phyloP scores from a whole-genome alignment of 2,113 vertebrate species.

The Mirza zaza region DNA sequence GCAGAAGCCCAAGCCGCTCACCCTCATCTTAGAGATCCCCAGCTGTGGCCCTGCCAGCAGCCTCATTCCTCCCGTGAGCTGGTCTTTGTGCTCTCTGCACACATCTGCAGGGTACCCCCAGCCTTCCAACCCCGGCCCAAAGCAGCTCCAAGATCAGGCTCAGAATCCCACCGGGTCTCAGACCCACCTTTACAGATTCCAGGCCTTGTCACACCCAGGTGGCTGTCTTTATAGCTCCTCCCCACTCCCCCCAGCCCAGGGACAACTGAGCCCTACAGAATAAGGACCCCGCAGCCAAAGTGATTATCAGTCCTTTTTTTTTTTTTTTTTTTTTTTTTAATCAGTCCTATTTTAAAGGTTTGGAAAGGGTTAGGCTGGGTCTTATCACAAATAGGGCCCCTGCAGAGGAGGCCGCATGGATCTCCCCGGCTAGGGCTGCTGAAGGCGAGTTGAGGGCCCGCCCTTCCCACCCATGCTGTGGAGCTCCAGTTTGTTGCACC shows the following conservation, averaged over 20 bases:
- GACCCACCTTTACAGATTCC: not conserved
- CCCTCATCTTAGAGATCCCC: not conserved
- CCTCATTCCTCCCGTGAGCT: not conserved
- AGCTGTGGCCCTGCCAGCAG: no score
- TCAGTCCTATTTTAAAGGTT: not conserved
- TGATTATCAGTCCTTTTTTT: not conserved
- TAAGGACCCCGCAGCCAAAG: not conserved
- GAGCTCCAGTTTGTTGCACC: not conserved
- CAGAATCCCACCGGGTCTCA: not conserved
- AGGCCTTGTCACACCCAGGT: not conserved
- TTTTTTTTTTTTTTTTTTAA: not conserved
- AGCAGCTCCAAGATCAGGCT: not conserved
- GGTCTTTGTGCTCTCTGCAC: not conserved
- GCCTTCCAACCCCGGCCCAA: not conserved
- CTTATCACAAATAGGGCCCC: not conserved
- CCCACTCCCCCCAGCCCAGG: not conserved
- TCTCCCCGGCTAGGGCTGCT: no score
- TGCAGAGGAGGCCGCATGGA: no score
- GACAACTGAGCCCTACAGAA: not conserved
- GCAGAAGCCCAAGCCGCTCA: not conserved
- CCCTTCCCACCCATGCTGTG: rapidly evolving
- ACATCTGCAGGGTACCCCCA: not conserved
- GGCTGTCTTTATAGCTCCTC: not conserved
- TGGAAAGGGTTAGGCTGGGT: not conserved
- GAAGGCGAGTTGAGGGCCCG: not conserved